Percentiles rank a stretch among this genome's conserved stretches.
Conservation (phyloP, 2,113 vertebrate genomes). For the Syngnathus scovelli region DNA sequence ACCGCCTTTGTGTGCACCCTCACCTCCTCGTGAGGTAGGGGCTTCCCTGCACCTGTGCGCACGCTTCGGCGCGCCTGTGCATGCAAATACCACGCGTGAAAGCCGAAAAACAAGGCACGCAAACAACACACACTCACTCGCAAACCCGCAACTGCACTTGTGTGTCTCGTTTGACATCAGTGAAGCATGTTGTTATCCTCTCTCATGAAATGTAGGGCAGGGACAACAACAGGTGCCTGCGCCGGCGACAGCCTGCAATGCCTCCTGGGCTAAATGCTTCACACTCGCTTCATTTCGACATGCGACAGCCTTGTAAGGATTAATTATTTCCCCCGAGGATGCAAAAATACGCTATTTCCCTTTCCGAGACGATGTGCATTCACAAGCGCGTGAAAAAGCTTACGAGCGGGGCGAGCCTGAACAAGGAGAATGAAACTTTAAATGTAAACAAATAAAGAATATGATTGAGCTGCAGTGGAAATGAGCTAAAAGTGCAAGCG, state of each 20-base stretch:
- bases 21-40: constrained; percentile 45
- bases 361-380: constrained; percentile 54
- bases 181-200: constrained; percentile 71
- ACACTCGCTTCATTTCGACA: constrained; percentile 73
- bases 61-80: constrained; percentile 28
- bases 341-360: constrained; percentile 60
- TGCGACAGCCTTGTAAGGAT: constrained; percentile 75
- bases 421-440: constrained; percentile 27
- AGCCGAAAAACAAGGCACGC: constrained; percentile 11
- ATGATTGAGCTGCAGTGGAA: constrained; percentile 50
- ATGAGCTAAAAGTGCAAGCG: constrained; percentile 57
- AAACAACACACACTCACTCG: constrained; percentile 8
- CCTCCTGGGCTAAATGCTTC: constrained; percentile 77
- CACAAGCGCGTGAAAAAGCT: constrained; percentile 52
- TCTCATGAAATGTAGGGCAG: constrained; percentile 73
- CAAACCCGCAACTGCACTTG: constrained; percentile 50
- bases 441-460: constrained; percentile 57
- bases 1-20: constrained; percentile 43
- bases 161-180: constrained; percentile 67
- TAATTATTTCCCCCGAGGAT: constrained; percentile 74
- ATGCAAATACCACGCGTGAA: constrained; percentile 40
- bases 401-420: constrained; percentile 43
- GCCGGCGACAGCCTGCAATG: constrained; percentile 71
- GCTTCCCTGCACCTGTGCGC: constrained; percentile 59
- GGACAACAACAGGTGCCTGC: constrained; percentile 75